Base-by-base conservation (phyloP, 2,113 vertebrate species). In the Syrrhaptes paradoxus region DNA sequence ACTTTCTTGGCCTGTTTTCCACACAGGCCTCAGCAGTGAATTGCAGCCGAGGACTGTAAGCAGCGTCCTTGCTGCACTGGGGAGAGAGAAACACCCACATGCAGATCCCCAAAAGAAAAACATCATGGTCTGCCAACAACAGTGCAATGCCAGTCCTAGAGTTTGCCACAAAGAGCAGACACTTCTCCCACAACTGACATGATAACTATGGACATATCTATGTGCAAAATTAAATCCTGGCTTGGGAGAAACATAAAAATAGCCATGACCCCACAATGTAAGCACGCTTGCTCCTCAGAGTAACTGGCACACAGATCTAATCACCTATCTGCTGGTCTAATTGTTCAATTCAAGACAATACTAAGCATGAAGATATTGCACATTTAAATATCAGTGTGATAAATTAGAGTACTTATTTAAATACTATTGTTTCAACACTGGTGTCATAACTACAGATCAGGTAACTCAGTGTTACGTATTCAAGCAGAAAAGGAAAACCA, bases 161-260 rank as follows among this genome's bases (percentile, higher is more conserved):
- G 58, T 24, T 49, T 58, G 36, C 34, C 49, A 83, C 20, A n/a
- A 54, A 31, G 26, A 73, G 32, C 8, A 79, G 34, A 28, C 18
- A 29, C 19, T 67, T 70, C n/a, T 87, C 41, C 45, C 41, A 36
- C 28, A 85, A 4, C 0, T 48, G 38, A 48, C 49, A 28, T 1
- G 0, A 76, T 0, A 0, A 52, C 71, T 70, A n/a, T 4, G 20
- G 59, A 61, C 29, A 15, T 26, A 71, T 22, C 49, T 70, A 58
- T 1, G 0, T 22, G 13, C 34, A 85, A 78, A 93, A 85, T 9
- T 72, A 87, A 29, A 78, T 26, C 12, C 49, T 58, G n/a, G 17
- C 43, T 63, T 58, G 21, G 29, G 22, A 92, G 46, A 77, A 94
- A 71, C 3, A 26, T 5, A 26, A 80, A 72, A 58, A 15, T 5